A percentile compares a stretch with the other conserved stretches of the same genome.
Evolutionary conservation across 2,113 vertebrate species (phyloP).

Genomic region (Forbesichthys papilliferus): DNA sequence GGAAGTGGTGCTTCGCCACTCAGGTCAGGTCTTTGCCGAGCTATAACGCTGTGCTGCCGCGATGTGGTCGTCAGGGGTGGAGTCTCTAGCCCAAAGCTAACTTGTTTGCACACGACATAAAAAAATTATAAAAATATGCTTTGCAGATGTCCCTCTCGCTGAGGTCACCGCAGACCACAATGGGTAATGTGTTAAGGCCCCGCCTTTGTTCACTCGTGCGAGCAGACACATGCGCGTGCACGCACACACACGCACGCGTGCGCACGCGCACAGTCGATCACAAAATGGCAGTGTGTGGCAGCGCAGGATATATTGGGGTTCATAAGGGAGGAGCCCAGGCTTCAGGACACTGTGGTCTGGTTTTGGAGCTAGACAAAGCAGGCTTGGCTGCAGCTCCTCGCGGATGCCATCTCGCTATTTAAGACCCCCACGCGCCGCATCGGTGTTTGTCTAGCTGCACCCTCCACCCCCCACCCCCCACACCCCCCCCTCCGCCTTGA

Average conservation of each 20-base stretch:
- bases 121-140: conserved; percentile 15
- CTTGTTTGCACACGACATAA: conserved; percentile 28
- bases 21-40: conserved; percentile 17
- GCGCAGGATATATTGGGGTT: conserved; percentile 42
- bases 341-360: conserved; percentile 56
- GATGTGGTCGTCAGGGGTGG: conserved; percentile 32
- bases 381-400: conserved; percentile 51
- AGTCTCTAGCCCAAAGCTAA: conserved; percentile 26
- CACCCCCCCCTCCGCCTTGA: background rate
- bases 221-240: conserved; percentile 17
- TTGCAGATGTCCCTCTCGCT: conserved; percentile 49
- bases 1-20: conserved; percentile 6
- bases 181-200: conserved; percentile 39
- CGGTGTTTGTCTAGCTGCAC: conserved; percentile 57
- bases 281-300: conserved; percentile 51
- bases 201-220: conserved; percentile 26
- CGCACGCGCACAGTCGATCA: conserved; percentile 29
- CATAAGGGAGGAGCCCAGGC: conserved; percentile 50
- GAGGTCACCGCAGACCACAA: background rate
- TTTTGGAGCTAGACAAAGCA: conserved; percentile 60
- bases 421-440: conserved; percentile 36
- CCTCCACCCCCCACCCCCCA: conserved; percentile 7
- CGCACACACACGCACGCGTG: conserved; percentile 25
- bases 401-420: conserved; percentile 57
- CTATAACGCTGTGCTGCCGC: conserved; percentile 15